Conservation (phyloP, 1,140 invertebrate species). For the Drosophila micromelanica region DNA sequence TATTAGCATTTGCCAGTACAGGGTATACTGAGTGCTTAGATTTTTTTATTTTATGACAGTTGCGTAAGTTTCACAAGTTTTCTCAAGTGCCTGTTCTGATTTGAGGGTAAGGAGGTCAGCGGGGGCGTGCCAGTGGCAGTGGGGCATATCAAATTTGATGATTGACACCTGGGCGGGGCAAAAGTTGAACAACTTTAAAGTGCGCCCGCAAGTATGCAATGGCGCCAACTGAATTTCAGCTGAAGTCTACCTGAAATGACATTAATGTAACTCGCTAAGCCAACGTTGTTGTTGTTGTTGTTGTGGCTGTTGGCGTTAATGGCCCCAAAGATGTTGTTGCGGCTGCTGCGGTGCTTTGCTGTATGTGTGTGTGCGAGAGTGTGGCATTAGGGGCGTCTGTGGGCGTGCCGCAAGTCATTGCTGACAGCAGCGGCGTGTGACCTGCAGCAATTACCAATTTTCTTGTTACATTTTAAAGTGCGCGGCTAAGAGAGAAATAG, state of each 20-base stretch:
- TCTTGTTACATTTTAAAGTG: slow-evolving; percentile 70
- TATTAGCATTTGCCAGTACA: not conserved
- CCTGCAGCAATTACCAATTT: slow-evolving; percentile 79
- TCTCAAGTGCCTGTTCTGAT: slow-evolving; percentile 39
- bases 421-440: slow-evolving; percentile 46
- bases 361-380: slow-evolving; percentile 3
- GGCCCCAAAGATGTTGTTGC: slow-evolving; percentile 64
- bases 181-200: slow-evolving; percentile 33
- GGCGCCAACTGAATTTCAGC: slow-evolving; percentile 16
- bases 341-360: slow-evolving; percentile 56
- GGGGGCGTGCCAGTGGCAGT: slow-evolving; percentile 14
- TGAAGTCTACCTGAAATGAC: slow-evolving; percentile 53
- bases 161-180: slow-evolving; percentile 47
- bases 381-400: slow-evolving; percentile 16
- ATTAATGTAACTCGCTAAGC: slow-evolving; percentile 57
- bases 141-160: slow-evolving; percentile 50
- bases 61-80: slow-evolving; percentile 28
- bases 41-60: slow-evolving; percentile 28
- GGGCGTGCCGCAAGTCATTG: slow-evolving; percentile 36
- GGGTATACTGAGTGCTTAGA: not conserved
- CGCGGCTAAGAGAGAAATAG: slow-evolving; percentile 11
- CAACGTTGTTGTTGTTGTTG: slow-evolving; percentile 40
- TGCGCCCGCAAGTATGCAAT: slow-evolving; percentile 35
- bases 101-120: slow-evolving; percentile 22
- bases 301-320: slow-evolving; percentile 51